These are phyloP conservation scores for Galbula dea DNA, from an alignment of 2,113 vertebrate species.

Conservation along the genomic window DNA sequence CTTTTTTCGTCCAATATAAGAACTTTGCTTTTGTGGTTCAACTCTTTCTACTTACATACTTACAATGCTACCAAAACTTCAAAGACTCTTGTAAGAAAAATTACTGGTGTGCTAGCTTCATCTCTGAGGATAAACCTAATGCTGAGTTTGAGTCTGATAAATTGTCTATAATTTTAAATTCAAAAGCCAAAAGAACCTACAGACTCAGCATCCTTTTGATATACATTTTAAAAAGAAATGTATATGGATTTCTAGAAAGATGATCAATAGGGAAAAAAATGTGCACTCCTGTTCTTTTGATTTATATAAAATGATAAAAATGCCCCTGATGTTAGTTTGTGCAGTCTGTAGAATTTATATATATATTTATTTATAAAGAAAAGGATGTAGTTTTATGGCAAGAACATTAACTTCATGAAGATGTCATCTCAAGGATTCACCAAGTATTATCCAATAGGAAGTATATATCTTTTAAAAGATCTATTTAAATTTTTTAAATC, in stretches of 20 bases:
- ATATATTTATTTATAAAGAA: slow-evolving; percentile 37
- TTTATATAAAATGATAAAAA: slow-evolving; percentile 51
- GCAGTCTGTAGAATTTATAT: background rate
- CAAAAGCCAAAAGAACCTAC: slow-evolving; percentile 15
- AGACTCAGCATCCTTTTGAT: slow-evolving; percentile 23
- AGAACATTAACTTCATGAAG: background rate
- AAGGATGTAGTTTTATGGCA: background rate
- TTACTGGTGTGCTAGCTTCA: background rate
- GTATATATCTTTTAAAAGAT: background rate
- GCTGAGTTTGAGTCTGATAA: slow-evolving; percentile 30
- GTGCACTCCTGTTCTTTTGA: background rate
- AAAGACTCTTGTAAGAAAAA: slow-evolving; percentile 40
- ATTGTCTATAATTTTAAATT: slow-evolving; percentile 35
- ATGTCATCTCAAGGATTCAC: background rate
- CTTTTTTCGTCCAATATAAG: background rate
- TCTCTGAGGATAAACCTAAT: slow-evolving; percentile 22
- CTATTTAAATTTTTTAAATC: background rate
- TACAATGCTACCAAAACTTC: slow-evolving; percentile 8
- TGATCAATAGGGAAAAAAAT: slow-evolving; percentile 36
- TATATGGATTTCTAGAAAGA: slow-evolving; percentile 25
- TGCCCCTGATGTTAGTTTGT: background rate
- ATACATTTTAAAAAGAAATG: slow-evolving; percentile 37
- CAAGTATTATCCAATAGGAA: background rate
- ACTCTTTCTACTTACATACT: slow-evolving; percentile 5
- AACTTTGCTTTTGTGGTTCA: slow-evolving; percentile 24